Conservation (phyloP, 2,113 vertebrate species). For the Ceyx margarethae region DNA sequence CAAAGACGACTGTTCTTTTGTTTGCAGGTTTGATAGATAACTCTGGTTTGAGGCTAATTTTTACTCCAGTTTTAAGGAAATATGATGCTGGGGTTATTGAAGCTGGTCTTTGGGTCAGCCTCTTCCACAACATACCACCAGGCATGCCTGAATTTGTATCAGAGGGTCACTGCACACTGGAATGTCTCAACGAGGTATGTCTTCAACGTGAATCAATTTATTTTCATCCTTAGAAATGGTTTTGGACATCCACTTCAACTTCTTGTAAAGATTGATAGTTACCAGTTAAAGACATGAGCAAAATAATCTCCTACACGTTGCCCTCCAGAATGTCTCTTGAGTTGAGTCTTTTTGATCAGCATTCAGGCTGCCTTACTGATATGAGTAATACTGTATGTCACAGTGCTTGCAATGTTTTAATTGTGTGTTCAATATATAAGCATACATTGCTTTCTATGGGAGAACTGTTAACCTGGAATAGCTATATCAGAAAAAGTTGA, state of each 20-base stretch:
- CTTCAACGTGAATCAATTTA: background rate
- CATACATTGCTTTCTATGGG: background rate
- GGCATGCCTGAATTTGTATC: constrained; percentile 84
- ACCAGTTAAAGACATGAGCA: background rate
- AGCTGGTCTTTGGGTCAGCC: constrained; percentile 89
- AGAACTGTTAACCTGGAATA: background rate
- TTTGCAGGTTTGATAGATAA: constrained; percentile 84
- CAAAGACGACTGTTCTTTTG: constrained; percentile 21
- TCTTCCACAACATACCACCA: constrained; percentile 88
- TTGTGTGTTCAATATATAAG: background rate
- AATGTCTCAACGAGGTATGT: constrained; percentile 86
- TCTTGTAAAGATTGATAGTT: background rate
- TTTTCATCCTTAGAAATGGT: background rate
- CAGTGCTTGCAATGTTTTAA: background rate
- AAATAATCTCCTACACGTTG: background rate
- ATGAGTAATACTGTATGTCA: background rate
- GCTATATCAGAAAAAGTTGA: background rate
- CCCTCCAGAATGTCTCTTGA: background rate
- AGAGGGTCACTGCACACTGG: constrained; percentile 86
- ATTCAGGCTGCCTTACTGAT: background rate
- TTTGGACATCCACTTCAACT: background rate
- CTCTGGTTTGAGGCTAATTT: constrained; percentile 83
- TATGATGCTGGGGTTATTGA: constrained; percentile 88
- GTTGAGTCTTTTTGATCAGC: background rate
- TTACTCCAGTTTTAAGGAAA: constrained; percentile 77